Evolutionary conservation across 2,888 invertebrate genomes (phyloP).

Genomic region (Hipparchia semele): DNA sequence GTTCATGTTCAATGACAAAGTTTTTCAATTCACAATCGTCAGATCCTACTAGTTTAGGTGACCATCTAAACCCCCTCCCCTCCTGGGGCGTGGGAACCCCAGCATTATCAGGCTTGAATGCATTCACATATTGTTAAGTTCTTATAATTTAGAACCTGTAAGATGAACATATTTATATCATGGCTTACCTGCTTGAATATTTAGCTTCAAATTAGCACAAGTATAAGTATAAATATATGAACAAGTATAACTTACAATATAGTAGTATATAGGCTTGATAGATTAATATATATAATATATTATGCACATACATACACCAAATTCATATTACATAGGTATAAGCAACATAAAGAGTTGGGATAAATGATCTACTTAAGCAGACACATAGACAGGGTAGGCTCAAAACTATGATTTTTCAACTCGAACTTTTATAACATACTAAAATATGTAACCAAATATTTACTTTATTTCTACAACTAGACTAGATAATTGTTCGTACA

Average conservation of each 20-base stretch:
- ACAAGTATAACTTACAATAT: neutral
- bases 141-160: too few species aligned
- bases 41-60: too few species aligned
- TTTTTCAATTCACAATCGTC: too few species aligned
- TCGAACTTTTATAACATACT: neutral
- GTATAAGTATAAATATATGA: neutral
- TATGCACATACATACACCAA: neutral
- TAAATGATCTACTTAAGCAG: neutral
- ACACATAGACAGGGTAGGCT: neutral
- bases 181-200: neutral
- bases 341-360: neutral
- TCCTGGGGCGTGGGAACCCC: too few species aligned
- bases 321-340: neutral
- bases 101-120: too few species aligned
- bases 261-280: neutral
- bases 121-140: too few species aligned
- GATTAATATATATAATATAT: neutral
- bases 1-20: too few species aligned
- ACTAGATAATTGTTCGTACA: neutral
- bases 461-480: neutral
- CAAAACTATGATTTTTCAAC: neutral
- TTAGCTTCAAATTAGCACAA: neutral
- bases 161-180: too few species aligned
- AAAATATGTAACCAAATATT: neutral
- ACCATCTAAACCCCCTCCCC: too few species aligned